Base-by-base conservation (phyloP, 2,797 vertebrate genomes). In the Apogon hyalosoma region DNA sequence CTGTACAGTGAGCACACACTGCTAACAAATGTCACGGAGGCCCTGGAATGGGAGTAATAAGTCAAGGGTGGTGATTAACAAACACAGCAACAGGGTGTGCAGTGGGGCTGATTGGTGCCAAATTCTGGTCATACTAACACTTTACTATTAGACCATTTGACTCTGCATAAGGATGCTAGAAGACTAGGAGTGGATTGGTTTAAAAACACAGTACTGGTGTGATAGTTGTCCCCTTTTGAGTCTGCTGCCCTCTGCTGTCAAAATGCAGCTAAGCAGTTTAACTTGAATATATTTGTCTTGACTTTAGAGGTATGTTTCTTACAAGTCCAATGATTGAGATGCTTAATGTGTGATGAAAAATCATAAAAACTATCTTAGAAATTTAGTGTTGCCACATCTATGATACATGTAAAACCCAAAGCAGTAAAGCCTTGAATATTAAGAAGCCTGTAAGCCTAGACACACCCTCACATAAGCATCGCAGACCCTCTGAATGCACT, bases 201-300 rank as follows among this genome's bases (percentile, higher is more conserved):
- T 51, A 28, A 24, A 16, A 51, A 62, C 58, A 4, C 0, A 36
- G 8, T 21, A 10, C 21, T 61, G 19, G 19, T 39, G n/a, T 54
- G 2, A 3, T 2, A 1, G 21, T 1, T 40, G 13, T 69, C 63
- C 67, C 51, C 67, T 66, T 69, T 42, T 82, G 84, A 46, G 50
- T 56, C 48, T 92, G 86, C 91, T 89, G 85, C 92, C 90, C 85
- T 88, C 93, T 93, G 79, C 86, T 91, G 93, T 84, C 36, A 6
- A 50, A 59, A 56, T 11, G 1, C 14, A 45, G 61, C n/a, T 7
- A 48, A 56, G 7, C 58, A 54, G 16, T 53, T 45, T 8, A 38
- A 36, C 15, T n/a, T 11, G 16, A 49, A 7, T 15, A 3, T 7
- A 21, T 41, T 36, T 45, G 31, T 38, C 1, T 13, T 41, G 69